Evolutionary conservation across 1,140 invertebrate species (phyloP).

Genomic region (Bradynema listronoti): DNA sequence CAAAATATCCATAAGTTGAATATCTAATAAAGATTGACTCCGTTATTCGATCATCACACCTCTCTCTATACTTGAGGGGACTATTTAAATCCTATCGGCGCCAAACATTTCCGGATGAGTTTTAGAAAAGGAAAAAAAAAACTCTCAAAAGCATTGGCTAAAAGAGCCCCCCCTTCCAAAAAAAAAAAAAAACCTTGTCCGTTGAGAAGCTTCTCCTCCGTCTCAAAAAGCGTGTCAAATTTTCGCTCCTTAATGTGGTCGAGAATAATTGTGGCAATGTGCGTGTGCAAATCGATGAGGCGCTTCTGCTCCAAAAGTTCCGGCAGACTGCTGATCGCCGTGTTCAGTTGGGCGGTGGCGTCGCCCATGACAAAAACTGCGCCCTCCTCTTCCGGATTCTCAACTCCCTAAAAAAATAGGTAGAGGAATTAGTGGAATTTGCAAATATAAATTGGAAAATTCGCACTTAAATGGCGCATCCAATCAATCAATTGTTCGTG

Average conservation of each 20-base stretch:
- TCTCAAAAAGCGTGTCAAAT: constrained; percentile 89
- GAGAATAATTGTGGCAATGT: constrained; percentile 73
- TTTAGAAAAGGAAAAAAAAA: no score
- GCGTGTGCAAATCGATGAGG: constrained; percentile 95
- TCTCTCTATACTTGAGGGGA: no score
- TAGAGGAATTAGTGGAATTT: no score
- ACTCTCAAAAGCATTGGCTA: no score
- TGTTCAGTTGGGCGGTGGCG: constrained; percentile 85
- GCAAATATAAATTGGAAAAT: no score
- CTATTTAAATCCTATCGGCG: no score
- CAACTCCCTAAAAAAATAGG: constrained; percentile 59
- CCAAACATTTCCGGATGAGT: no score
- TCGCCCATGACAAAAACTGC: constrained; percentile 73
- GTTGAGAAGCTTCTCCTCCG: constrained; percentile 91
- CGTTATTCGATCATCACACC: no score
- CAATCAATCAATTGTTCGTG: no score
- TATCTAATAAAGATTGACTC: constrained; percentile 23
- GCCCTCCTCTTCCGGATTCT: constrained; percentile 61
- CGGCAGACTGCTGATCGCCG: constrained; percentile 75
- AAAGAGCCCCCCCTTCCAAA: no score
- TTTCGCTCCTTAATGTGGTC: constrained; percentile 63
- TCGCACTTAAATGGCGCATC: no score
- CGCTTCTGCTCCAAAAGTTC: constrained; percentile 92
- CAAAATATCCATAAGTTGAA: constrained; percentile 23
- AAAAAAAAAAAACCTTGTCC: constrained; percentile 58